These are phyloP conservation scores for Aradophagus sp. DNA, from an alignment of 1,140 invertebrate genomes.

Conservation along the genomic window DNA sequence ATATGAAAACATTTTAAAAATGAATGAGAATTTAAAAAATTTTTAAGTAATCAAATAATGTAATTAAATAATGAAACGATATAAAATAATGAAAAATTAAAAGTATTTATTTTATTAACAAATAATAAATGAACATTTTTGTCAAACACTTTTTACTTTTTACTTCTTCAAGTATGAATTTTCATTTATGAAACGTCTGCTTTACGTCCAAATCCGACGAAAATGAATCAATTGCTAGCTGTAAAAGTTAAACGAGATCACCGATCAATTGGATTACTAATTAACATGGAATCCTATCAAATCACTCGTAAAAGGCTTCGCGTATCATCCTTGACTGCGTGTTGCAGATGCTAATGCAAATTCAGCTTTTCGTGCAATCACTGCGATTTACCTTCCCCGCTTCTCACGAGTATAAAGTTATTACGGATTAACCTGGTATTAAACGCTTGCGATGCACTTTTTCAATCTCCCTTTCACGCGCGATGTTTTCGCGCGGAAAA, in stretches of 20 bases:
- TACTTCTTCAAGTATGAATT: too few relatives aligned
- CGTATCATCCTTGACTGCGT: slow-evolving; percentile 17
- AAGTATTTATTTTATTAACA: too few relatives aligned
- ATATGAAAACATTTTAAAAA: too few relatives aligned
- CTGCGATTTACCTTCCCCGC: slow-evolving; percentile 7
- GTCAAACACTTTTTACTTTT: too few relatives aligned
- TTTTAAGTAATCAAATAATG: too few relatives aligned
- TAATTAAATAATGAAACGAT: too few relatives aligned
- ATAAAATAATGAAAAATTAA: too few relatives aligned
- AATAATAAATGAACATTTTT: too few relatives aligned
- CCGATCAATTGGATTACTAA: slow-evolving; percentile 26
- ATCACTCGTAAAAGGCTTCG: slow-evolving; percentile 30
- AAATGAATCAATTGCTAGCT: not conserved
- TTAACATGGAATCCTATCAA: slow-evolving; percentile 27
- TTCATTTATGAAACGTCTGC: too few relatives aligned
- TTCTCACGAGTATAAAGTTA: slow-evolving; percentile 3
- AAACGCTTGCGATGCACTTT: not conserved
- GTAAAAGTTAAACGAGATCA: slow-evolving; percentile 15
- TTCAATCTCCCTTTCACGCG: slow-evolving; percentile 5
- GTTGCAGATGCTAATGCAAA: slow-evolving; percentile 10
- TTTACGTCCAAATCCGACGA: too few relatives aligned
- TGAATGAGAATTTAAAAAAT: too few relatives aligned
- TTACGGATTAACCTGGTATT: slow-evolving; percentile 11
- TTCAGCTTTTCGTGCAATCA: slow-evolving; percentile 11
- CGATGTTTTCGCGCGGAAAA: too few relatives aligned